A percentile compares a stretch with the other conserved stretches of the same genome.
Evolutionary conservation across 2,113 vertebrate genomes (phyloP).

Genomic region (Thoracochromis brauschi): DNA sequence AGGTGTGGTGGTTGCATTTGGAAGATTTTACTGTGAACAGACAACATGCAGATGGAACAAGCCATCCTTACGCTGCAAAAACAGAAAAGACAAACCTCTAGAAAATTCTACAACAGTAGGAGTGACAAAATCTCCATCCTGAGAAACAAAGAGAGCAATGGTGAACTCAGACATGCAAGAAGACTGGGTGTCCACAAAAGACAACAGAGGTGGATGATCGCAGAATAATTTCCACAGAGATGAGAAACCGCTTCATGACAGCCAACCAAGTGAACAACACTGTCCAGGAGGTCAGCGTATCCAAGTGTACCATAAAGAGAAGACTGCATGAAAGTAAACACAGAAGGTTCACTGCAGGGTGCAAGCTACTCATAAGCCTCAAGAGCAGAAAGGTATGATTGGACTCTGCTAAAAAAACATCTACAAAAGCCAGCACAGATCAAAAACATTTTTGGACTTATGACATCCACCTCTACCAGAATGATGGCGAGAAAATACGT

Average conservation of each 20-base stretch:
- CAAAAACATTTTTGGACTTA: neutral
- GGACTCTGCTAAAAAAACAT: neutral
- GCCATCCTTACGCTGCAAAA: neutral
- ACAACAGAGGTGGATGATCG: neutral
- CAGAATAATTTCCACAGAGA: neutral
- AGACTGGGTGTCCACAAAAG: neutral
- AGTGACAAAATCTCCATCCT: neutral
- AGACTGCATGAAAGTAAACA: neutral
- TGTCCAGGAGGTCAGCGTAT: neutral
- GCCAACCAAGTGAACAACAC: neutral
- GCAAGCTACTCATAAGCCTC: neutral
- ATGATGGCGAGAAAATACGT: fast-evolving
- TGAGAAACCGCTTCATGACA: neutral
- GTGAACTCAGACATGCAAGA: neutral
- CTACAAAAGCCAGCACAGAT: neutral
- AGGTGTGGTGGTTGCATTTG: neutral
- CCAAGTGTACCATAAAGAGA: neutral
- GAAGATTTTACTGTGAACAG: neutral
- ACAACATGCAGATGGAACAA: neutral
- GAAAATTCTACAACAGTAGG: neutral
- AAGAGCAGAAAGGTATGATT: neutral
- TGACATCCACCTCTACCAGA: neutral
- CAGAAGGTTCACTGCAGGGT: neutral
- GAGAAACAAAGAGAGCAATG: neutral
- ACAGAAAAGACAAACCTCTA: neutral